phyloP scores from a whole-genome alignment of 2,113 vertebrate species.

The Cygnus buccinator region DNA sequence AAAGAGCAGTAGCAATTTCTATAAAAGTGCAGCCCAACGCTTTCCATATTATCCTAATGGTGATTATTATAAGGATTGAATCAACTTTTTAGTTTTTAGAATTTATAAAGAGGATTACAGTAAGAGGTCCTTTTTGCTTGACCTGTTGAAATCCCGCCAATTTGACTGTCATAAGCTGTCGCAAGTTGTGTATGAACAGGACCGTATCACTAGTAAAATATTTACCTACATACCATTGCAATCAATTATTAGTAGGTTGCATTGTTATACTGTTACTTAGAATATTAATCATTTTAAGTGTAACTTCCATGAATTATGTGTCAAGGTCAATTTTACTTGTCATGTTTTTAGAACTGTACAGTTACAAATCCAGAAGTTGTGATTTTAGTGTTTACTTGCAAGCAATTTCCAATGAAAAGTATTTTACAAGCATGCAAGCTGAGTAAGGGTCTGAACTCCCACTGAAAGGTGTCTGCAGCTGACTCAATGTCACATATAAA shows the following conservation, averaged over 20 bases:
- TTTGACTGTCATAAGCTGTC: background rate
- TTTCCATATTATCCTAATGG: background rate
- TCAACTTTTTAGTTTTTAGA: background rate
- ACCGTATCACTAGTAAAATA: background rate
- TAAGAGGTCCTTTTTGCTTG: background rate
- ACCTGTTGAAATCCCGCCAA: background rate
- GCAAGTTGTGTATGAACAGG: background rate
- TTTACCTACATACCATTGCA: background rate
- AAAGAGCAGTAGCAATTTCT: background rate
- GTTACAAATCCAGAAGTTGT: background rate
- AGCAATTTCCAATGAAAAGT: background rate
- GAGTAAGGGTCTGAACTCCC: background rate
- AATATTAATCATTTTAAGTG: background rate
- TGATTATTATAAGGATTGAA: background rate
- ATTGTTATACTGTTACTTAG: background rate
- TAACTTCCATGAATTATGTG: background rate
- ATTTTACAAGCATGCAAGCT: background rate
- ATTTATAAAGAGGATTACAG: background rate
- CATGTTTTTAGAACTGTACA: background rate
- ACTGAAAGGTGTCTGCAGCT: background rate
- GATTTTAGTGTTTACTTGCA: background rate
- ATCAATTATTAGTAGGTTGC: background rate
- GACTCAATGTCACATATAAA: conserved; percentile 9
- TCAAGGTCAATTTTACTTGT: background rate
- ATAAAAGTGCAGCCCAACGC: background rate